Base-by-base conservation (phyloP, 2,888 invertebrate genomes). In the Coenonympha glycerion region DNA sequence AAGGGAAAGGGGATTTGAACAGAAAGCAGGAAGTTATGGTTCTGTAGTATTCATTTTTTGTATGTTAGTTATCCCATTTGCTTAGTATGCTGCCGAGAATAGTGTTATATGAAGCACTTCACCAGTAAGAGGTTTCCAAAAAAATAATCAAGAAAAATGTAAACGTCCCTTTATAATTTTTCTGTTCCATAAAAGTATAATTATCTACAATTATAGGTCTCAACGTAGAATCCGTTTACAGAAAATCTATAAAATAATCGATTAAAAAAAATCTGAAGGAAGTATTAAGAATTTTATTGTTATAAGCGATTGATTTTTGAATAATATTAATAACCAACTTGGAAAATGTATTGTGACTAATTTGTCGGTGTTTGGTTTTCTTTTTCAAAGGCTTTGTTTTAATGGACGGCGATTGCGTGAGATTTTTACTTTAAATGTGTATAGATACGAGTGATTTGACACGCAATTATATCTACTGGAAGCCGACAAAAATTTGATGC, bases 211-310 rank as follows among this genome's bases (percentile, higher is more conserved):
- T 70, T 59, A 64, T 51, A 56, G 55, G 40, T 52, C 52, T 61
- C 60, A 52, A 60, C 59, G 51, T 60, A 57, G 63, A 56, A 62
- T 64, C 62, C 58, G 62, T 65, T 64, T 62, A 63, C 52, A 62
- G 60, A 65, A 63, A 68, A 70, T 64, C 61, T 57, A 60, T 59
- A 62, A 59, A 66, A 67, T 63, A 72, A 74, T 72, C 67, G 67
- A 64, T 64, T 67, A 58, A 49, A 59, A 56, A 39, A 61, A 41
- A 55, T 53, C 61, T 58, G 54, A 60, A 63, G 58, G 62, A 58
- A 59, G 60, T 63, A 61, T 62, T 2, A 63, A 33, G 59, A 59
- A 64, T 66, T 63, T 68, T 61, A 63, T 69, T 61, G 60, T 24
- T 24, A 39, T 57, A 58, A 53, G 57, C 50, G 16, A 49, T 57